phyloP scores from a whole-genome alignment of 1,140 invertebrate genomes.

The Manduca sexta region DNA sequence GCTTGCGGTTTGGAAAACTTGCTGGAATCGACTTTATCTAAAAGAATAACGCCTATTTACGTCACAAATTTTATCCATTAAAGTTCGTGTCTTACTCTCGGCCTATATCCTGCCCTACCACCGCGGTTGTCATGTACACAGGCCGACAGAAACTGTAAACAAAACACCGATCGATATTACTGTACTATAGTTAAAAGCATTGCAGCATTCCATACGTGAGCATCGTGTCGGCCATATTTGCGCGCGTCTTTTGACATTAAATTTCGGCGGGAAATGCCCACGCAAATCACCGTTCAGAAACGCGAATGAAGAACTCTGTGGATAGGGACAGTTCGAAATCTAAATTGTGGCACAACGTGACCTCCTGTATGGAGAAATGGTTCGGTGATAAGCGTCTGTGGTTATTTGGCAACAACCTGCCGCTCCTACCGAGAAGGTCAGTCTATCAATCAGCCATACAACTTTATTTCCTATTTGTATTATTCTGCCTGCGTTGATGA shows the following conservation, averaged over 20 bases:
- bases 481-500: too few species aligned
- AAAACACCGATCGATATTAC: slow-evolving; percentile 64
- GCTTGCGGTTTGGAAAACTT: too few species aligned
- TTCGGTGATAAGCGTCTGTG: slow-evolving; percentile 89
- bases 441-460: too few species aligned
- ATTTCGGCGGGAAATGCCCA: slow-evolving; percentile 49
- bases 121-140: slow-evolving; percentile 69
- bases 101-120: slow-evolving; percentile 40
- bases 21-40: too few species aligned
- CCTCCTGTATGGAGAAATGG: slow-evolving; percentile 89
- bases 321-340: slow-evolving; percentile 29
- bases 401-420: slow-evolving; percentile 89
- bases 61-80: slow-evolving; percentile 8
- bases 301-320: slow-evolving; percentile 51
- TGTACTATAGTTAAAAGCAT: slow-evolving; percentile 45
- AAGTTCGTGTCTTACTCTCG: slow-evolving; percentile 6
- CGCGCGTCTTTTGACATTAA: slow-evolving; percentile 22
- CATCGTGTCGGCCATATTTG: too few species aligned
- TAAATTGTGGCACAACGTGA: slow-evolving; percentile 66
- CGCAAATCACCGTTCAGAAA: slow-evolving; percentile 22
- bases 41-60: too few species aligned
- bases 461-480: too few species aligned
- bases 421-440: slow-evolving; percentile 86
- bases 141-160: slow-evolving; percentile 65
- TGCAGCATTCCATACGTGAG: slow-evolving; percentile 34